phyloP scores from a whole-genome alignment of 2,888 invertebrate species.

The Bhutanitis thaidina region DNA sequence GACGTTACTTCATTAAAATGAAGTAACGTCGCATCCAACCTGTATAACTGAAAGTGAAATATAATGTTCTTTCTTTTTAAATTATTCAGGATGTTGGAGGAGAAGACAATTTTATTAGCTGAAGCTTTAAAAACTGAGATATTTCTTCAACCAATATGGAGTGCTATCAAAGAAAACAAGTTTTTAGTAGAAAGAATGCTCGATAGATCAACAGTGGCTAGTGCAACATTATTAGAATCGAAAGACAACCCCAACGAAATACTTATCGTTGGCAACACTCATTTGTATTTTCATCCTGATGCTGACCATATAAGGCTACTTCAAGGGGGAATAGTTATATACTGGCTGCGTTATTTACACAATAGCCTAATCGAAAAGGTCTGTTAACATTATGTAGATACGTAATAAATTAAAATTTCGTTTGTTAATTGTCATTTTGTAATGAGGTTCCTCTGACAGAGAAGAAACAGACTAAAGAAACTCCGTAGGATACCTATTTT shows the following conservation, averaged over 20 bases:
- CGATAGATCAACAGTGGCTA: constrained; percentile 83
- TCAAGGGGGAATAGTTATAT: constrained; percentile 88
- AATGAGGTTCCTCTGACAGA: too few relatives aligned
- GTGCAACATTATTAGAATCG: constrained; percentile 81
- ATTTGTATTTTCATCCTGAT: constrained; percentile 95
- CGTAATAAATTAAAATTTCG: too few relatives aligned
- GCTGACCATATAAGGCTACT: constrained; percentile 93
- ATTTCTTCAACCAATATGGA: constrained; percentile 81
- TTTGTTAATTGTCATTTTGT: too few relatives aligned
- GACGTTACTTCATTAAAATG: too few relatives aligned
- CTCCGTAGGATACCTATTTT: too few relatives aligned
- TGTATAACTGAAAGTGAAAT: too few relatives aligned
- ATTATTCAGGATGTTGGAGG: constrained; percentile 63
- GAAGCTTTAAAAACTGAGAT: constrained; percentile 75
- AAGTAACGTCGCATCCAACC: too few relatives aligned
- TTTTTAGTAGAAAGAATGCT: constrained; percentile 79
- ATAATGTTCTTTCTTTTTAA: too few relatives aligned
- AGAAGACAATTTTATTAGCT: constrained; percentile 79
- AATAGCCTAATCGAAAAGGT: constrained; percentile 54
- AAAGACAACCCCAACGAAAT: constrained; percentile 77
- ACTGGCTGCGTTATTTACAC: constrained; percentile 83
- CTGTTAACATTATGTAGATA: too few relatives aligned
- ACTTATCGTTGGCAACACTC: constrained; percentile 90
- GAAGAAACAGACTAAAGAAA: too few relatives aligned
- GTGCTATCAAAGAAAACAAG: constrained; percentile 78